Evolutionary conservation across 1,140 invertebrate species (phyloP).

Genomic region (Piezodorus guildinii): DNA sequence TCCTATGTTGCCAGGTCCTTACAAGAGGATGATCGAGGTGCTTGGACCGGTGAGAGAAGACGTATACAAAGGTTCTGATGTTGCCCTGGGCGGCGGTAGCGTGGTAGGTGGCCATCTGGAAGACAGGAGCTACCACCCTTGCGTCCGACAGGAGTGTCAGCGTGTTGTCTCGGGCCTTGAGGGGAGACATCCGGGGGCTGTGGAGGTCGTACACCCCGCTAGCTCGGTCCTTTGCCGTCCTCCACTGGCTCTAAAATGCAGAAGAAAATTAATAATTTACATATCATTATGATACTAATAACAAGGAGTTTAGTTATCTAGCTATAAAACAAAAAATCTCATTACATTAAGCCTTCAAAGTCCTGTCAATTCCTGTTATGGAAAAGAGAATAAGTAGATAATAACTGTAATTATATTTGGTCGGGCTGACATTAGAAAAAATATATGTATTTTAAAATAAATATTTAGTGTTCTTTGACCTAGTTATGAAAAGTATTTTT

Average conservation of each 20-base stretch:
- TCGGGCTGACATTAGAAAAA: no score
- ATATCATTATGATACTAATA: no score
- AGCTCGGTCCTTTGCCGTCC: slow-evolving; percentile 6
- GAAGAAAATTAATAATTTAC: no score
- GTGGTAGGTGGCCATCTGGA: slow-evolving; percentile 84
- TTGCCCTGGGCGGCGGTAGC: slow-evolving; percentile 49
- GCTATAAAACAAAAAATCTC: no score
- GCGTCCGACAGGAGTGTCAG: slow-evolving; percentile 88
- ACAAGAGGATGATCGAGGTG: slow-evolving; percentile 82
- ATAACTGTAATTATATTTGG: no score
- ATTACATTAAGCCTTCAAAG: no score
- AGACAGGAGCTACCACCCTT: slow-evolving; percentile 80
- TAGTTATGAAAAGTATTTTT: no score
- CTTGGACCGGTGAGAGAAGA: slow-evolving; percentile 89
- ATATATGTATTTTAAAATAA: no score
- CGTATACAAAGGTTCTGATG: slow-evolving; percentile 78
- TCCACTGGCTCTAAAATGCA: not conserved
- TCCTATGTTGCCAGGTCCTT: slow-evolving; percentile 30
- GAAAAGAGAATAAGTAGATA: no score
- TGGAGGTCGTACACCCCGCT: slow-evolving; percentile 16
- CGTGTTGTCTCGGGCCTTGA: slow-evolving; percentile 52
- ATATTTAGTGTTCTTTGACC: no score
- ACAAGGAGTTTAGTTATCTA: no score
- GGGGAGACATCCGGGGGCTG: not conserved
- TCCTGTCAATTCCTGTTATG: no score